Evolutionary conservation across 2,888 invertebrate genomes (phyloP).

Genomic region (Himalopsyche kuldschensis): DNA sequence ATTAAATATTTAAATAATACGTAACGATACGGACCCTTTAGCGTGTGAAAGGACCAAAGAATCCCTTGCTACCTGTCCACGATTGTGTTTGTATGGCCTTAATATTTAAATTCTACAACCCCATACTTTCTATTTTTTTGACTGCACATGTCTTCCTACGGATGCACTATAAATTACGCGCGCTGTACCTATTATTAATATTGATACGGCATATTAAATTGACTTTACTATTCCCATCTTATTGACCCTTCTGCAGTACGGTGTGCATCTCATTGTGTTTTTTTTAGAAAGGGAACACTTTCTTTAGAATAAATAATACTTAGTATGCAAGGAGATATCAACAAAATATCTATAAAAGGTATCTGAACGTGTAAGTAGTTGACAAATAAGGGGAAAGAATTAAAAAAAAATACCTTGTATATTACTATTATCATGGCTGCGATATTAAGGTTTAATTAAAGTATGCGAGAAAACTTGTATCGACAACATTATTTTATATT

Average conservation of each 20-base stretch:
- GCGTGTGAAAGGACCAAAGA: conserved; percentile 26
- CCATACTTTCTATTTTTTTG: conserved; percentile 13
- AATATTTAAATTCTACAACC: conserved; percentile 26
- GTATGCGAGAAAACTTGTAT: too few relatives aligned
- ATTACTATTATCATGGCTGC: too few relatives aligned
- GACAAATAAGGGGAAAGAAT: background rate
- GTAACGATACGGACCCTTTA: conserved; percentile 7
- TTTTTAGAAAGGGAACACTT: background rate
- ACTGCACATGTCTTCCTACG: conserved; percentile 22
- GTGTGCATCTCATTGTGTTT: background rate
- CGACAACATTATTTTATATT: too few relatives aligned
- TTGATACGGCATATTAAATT: background rate
- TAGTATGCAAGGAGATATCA: background rate
- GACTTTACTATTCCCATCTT: background rate
- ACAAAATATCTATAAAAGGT: background rate
- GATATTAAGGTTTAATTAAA: too few relatives aligned
- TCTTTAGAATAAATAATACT: background rate
- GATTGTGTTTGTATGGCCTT: conserved; percentile 36
- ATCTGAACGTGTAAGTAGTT: background rate
- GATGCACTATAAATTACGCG: background rate
- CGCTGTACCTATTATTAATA: background rate
- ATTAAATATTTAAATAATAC: conserved; percentile 30
- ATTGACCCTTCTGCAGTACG: background rate
- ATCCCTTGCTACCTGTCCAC: conserved; percentile 17
- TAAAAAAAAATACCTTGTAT: background rate